phyloP scores from a whole-genome alignment of 2,113 vertebrate genomes.

The Indicator indicator region DNA sequence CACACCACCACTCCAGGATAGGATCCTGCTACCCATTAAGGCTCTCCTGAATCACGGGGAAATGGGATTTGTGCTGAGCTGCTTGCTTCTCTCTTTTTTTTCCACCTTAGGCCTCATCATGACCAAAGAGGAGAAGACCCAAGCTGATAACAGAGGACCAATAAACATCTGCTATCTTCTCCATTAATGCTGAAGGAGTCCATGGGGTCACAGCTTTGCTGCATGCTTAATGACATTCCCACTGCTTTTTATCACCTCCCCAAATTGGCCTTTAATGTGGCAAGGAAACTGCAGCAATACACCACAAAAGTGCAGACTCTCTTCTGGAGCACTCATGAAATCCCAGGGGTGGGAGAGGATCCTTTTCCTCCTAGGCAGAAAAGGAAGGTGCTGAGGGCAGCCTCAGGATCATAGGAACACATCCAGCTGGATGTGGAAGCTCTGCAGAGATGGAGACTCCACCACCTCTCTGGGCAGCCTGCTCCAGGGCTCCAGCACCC shows the following conservation, averaged over 20 bases:
- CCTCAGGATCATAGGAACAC: too few species aligned
- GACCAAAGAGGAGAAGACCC: not conserved
- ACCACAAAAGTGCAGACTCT: slow-evolving; percentile 35
- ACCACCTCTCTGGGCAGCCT: too few species aligned
- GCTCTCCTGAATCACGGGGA: not conserved
- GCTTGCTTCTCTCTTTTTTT: slow-evolving; percentile 9
- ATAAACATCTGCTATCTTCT: slow-evolving; percentile 16
- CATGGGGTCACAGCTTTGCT: slow-evolving; percentile 7
- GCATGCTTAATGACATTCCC: slow-evolving; percentile 32
- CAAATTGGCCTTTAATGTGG: slow-evolving; percentile 59
- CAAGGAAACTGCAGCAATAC: slow-evolving; percentile 38
- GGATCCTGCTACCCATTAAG: not conserved
- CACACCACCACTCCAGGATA: not conserved
- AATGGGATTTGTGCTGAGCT: not conserved
- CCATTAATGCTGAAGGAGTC: slow-evolving; percentile 41
- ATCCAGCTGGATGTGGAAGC: too few species aligned
- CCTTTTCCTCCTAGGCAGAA: not conserved
- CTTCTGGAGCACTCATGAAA: slow-evolving; percentile 8
- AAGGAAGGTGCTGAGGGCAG: not conserved
- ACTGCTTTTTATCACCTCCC: slow-evolving; percentile 40
- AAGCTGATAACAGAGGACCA: slow-evolving; percentile 50
- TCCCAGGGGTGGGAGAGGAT: not conserved
- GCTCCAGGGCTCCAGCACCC: too few species aligned
- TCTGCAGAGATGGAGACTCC: too few species aligned
- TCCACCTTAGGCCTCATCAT: not conserved